These are phyloP conservation scores for Bruchidius siliquastri DNA, from an alignment of 2,888 invertebrate species.

Conservation along the genomic window DNA sequence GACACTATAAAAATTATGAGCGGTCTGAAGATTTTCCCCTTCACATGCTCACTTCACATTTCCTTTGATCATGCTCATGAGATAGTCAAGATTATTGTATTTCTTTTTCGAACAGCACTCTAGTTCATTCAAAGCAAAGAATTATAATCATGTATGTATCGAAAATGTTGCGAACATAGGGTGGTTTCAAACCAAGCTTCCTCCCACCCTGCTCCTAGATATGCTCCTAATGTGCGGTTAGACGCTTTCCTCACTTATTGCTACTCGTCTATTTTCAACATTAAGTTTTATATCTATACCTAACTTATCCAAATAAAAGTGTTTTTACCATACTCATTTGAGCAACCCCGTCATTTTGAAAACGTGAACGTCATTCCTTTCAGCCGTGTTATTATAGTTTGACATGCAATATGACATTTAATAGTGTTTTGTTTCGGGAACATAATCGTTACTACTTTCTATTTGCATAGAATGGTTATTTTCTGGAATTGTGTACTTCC, in stretches of 20 bases:
- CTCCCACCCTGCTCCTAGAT: too few relatives aligned
- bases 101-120: too few relatives aligned
- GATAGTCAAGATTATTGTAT: too few relatives aligned
- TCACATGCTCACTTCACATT: too few relatives aligned
- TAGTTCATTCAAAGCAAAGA: too few relatives aligned
- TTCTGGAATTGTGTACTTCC: background rate
- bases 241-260: background rate
- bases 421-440: slow-evolving; percentile 26
- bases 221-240: too few relatives aligned
- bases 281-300: background rate
- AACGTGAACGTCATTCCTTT: slow-evolving; percentile 29
- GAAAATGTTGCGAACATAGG: too few relatives aligned
- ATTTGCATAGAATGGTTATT: slow-evolving; percentile 3
- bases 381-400: slow-evolving; percentile 25
- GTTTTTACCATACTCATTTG: background rate
- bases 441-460: slow-evolving; percentile 22
- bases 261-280: background rate
- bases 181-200: too few relatives aligned
- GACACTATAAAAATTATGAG: too few relatives aligned
- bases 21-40: too few relatives aligned
- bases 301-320: background rate
- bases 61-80: too few relatives aligned
- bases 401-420: slow-evolving; percentile 36
- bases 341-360: slow-evolving; percentile 30
- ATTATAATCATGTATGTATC: too few relatives aligned